These are phyloP conservation scores for Ariopsis seemanni DNA, from an alignment of 2,113 vertebrate genomes.

Conservation along the genomic window DNA sequence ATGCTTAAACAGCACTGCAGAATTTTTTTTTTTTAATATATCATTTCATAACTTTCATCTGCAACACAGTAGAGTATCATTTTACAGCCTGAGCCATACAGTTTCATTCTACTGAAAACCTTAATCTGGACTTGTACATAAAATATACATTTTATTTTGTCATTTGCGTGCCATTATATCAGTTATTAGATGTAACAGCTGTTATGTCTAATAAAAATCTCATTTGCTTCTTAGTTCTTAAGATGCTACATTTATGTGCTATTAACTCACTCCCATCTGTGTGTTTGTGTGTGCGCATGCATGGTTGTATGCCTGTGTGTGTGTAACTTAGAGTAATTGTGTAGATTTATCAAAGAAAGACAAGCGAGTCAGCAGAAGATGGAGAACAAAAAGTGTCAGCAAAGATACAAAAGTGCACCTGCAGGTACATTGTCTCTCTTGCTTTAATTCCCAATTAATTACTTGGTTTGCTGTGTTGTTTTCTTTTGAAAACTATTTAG, in stretches of 20 bases:
- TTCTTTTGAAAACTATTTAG: background rate
- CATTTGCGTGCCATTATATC: slow-evolving; percentile 1
- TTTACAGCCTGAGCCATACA: background rate
- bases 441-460: background rate
- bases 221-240: slow-evolving; percentile 41
- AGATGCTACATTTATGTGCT: slow-evolving; percentile 62
- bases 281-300: slow-evolving; percentile 29
- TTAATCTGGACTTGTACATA: background rate
- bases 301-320: slow-evolving; percentile 71
- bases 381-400: slow-evolving; percentile 99
- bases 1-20: background rate
- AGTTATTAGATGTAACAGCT: background rate
- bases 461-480: background rate
- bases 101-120: background rate
- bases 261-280: slow-evolving; percentile 74
- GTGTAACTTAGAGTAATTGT: slow-evolving; percentile 91
- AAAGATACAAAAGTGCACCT: slow-evolving; percentile 99
- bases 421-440: slow-evolving; percentile 81
- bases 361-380: slow-evolving; percentile 96
- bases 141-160: slow-evolving; percentile 2
- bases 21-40: background rate
- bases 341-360: slow-evolving; percentile 99
- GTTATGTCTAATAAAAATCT: slow-evolving; percentile 12
- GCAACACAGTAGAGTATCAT: background rate
- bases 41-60: background rate